These are phyloP conservation scores for Diabrotica balteata DNA, from an alignment of 2,888 invertebrate species.

Conservation along the genomic window DNA sequence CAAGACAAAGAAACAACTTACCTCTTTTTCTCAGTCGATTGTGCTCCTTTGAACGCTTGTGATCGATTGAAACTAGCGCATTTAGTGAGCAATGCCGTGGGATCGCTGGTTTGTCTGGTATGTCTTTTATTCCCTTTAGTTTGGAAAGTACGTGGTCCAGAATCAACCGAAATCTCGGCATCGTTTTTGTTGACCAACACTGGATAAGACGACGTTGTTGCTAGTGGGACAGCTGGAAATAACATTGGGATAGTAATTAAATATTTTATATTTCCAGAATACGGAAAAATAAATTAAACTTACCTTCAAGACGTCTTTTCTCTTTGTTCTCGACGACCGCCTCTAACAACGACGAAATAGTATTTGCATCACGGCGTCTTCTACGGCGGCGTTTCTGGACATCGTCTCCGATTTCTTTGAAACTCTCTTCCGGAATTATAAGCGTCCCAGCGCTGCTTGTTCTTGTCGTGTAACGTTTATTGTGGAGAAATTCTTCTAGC, in stretches of 20 bases:
- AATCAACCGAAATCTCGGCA: conserved; percentile 7
- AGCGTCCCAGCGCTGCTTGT: conserved; percentile 65
- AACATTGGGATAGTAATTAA: too few species aligned
- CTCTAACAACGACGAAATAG: conserved; percentile 5
- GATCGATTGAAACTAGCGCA: conserved; percentile 24
- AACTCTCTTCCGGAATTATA: conserved; percentile 63
- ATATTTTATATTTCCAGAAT: background rate
- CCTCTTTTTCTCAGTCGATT: conserved; percentile 22
- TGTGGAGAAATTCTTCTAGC: conserved; percentile 30
- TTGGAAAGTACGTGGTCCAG: background rate
- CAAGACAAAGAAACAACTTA: conserved; percentile 12
- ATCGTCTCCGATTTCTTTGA: conserved; percentile 35
- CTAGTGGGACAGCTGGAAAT: conserved; percentile 2
- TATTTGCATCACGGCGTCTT: conserved; percentile 46
- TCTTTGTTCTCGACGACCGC: conserved; percentile 18
- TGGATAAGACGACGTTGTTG: background rate
- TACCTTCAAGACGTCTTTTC: background rate
- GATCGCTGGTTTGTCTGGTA: conserved; percentile 31
- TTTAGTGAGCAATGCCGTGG: conserved; percentile 19
- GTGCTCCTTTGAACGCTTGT: conserved; percentile 9
- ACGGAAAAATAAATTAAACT: background rate
- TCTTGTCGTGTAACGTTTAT: conserved; percentile 60
- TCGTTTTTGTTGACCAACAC: conserved; percentile 13
- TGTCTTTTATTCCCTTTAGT: conserved; percentile 22
- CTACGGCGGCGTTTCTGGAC: conserved; percentile 38